Evolutionary conservation across 2,797 vertebrate species (phyloP).

Genomic region (Siniperca scherzeri): DNA sequence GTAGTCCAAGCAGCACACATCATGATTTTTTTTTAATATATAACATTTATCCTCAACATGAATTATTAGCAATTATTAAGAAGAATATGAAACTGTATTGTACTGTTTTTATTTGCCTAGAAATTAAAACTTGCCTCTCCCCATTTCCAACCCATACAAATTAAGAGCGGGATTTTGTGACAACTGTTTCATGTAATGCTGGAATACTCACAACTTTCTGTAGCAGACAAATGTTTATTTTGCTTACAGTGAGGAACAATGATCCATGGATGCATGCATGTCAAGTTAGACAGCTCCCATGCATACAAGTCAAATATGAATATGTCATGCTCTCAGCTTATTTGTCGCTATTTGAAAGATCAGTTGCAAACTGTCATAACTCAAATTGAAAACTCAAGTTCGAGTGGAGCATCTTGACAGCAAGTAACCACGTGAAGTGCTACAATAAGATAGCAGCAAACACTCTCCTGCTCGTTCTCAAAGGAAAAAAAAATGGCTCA

Average conservation of each 20-base stretch:
- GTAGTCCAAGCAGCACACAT: background rate
- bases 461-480: background rate
- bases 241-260: conserved; percentile 17
- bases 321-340: conserved; percentile 3
- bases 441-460: conserved; percentile 31
- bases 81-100: background rate
- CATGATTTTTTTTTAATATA: background rate
- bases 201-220: conserved; percentile 9
- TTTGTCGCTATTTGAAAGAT: conserved; percentile 33
- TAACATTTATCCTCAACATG: background rate
- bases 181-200: conserved; percentile 22
- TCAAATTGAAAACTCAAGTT: conserved; percentile 33
- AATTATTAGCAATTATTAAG: background rate
- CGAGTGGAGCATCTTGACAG: conserved; percentile 41
- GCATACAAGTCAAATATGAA: conserved; percentile 16
- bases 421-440: conserved; percentile 12
- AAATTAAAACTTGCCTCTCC: background rate
- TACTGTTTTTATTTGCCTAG: background rate
- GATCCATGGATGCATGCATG: conserved; percentile 15
- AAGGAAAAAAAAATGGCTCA: background rate
- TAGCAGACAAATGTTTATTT: conserved; percentile 29
- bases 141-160: background rate
- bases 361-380: conserved; percentile 20
- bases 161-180: background rate
- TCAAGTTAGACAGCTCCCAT: background rate